These are phyloP conservation scores for Tetragonula carbonaria DNA, from an alignment of 2,888 invertebrate genomes.

Conservation along the genomic window DNA sequence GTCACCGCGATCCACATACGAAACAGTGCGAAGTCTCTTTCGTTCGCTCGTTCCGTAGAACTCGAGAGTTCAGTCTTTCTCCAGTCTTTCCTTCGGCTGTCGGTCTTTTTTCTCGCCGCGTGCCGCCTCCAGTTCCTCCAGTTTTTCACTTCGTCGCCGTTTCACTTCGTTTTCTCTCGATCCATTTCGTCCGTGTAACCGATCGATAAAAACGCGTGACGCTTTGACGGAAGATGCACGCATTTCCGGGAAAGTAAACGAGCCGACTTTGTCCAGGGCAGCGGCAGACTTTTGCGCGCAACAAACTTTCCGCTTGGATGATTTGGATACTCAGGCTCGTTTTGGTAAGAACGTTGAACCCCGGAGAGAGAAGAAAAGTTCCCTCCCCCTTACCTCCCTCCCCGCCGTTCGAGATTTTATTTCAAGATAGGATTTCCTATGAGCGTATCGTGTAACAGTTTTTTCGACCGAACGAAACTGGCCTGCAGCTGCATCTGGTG, in stretches of 20 bases:
- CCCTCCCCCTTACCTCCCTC: no score
- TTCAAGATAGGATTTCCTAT: no score
- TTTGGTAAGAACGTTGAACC: slow-evolving; percentile 76
- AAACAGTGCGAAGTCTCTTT: slow-evolving; percentile 82
- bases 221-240: not conserved
- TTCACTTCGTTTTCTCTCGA: no score
- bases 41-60: slow-evolving; percentile 40
- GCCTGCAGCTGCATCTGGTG: no score
- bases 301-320: slow-evolving; percentile 73
- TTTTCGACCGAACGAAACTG: no score
- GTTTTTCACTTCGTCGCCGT: not conserved
- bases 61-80: slow-evolving; percentile 39
- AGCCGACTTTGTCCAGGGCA: slow-evolving; percentile 15
- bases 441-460: no score
- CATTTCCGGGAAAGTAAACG: slow-evolving; percentile 29
- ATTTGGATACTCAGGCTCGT: slow-evolving; percentile 82
- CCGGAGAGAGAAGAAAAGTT: slow-evolving; percentile 26
- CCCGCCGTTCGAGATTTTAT: slow-evolving; percentile 7
- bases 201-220: slow-evolving; percentile 7
- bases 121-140: not conserved
- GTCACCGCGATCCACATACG: slow-evolving; percentile 82
- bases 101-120: slow-evolving; percentile 13
- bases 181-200: not conserved
- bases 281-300: slow-evolving; percentile 40
- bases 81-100: slow-evolving; percentile 46